Conservation (phyloP, 2,888 invertebrate species). For the Congeria kusceri region DNA sequence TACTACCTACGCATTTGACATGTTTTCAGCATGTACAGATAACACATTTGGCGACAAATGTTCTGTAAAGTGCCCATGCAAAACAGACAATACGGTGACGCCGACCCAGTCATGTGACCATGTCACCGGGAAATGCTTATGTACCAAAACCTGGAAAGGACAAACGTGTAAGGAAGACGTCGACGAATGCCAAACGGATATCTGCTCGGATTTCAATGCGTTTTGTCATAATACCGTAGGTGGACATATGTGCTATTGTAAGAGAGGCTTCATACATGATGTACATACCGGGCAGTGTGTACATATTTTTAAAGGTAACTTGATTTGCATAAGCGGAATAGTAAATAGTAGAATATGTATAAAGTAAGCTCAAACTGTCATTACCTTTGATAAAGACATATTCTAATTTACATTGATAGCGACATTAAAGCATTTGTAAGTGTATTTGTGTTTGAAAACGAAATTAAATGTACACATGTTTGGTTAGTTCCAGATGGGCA, state of each 20-base stretch:
- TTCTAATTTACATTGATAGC: too few relatives aligned
- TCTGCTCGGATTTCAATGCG: not conserved
- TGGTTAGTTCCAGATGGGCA: too few relatives aligned
- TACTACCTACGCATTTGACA: not conserved
- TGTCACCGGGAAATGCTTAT: not conserved
- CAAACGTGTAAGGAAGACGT: not conserved
- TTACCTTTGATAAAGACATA: too few relatives aligned
- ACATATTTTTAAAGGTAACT: too few relatives aligned
- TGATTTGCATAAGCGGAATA: too few relatives aligned
- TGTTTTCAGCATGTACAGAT: not conserved
- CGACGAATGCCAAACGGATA: constrained; percentile 1
- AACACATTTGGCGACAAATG: constrained; percentile 1
- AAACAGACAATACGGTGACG: not conserved
- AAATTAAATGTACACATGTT: too few relatives aligned
- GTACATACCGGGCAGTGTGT: too few relatives aligned
- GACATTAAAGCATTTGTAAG: too few relatives aligned
- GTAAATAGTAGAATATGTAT: too few relatives aligned
- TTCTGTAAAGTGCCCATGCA: not conserved
- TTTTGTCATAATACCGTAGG: not conserved
- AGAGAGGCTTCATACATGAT: not conserved
- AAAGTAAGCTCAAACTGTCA: too few relatives aligned
- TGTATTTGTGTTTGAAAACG: too few relatives aligned
- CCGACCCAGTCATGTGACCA: constrained; percentile 10
- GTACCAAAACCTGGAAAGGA: not conserved
- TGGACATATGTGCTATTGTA: not conserved